phyloP scores from a whole-genome alignment of 2,113 vertebrate species.

The Toxotes chatareus region DNA sequence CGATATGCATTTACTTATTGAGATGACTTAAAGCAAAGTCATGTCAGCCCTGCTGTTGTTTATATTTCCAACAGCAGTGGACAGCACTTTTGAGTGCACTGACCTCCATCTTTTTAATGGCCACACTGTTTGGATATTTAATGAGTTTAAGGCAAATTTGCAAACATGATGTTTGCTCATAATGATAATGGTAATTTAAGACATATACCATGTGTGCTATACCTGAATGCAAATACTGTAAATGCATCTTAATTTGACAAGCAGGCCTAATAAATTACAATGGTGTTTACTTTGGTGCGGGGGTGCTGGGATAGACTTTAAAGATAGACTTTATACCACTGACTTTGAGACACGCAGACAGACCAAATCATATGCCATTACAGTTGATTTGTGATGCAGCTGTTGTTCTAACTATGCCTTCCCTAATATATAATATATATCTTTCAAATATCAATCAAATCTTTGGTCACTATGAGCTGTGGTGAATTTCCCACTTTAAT shows the following conservation, averaged over 20 bases:
- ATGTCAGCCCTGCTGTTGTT: slow-evolving; percentile 60
- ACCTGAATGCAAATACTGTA: background rate
- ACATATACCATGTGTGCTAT: background rate
- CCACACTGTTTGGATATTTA: slow-evolving; percentile 5
- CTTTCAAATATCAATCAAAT: background rate
- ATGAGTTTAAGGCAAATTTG: background rate
- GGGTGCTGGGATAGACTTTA: background rate
- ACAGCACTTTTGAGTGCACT: slow-evolving; percentile 2
- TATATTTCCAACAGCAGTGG: slow-evolving; percentile 26
- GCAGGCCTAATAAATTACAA: background rate
- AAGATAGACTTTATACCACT: background rate
- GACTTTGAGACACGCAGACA: background rate
- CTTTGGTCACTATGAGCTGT: slow-evolving; percentile 1
- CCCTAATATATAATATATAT: background rate
- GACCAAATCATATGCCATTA: background rate
- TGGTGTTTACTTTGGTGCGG: background rate
- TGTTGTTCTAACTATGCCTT: background rate
- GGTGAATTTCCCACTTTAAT: slow-evolving; percentile 5
- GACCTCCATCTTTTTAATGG: slow-evolving; percentile 3
- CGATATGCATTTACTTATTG: slow-evolving; percentile 77
- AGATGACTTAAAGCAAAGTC: slow-evolving; percentile 72
- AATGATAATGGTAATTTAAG: background rate
- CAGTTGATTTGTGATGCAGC: background rate
- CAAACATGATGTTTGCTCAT: background rate
- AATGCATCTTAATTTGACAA: slow-evolving; percentile 6